Percentiles rank a stretch among this genome's conserved stretches.
Evolutionary conservation across 2,888 invertebrate species (phyloP).

Genomic region (Nemurella pictetii): DNA sequence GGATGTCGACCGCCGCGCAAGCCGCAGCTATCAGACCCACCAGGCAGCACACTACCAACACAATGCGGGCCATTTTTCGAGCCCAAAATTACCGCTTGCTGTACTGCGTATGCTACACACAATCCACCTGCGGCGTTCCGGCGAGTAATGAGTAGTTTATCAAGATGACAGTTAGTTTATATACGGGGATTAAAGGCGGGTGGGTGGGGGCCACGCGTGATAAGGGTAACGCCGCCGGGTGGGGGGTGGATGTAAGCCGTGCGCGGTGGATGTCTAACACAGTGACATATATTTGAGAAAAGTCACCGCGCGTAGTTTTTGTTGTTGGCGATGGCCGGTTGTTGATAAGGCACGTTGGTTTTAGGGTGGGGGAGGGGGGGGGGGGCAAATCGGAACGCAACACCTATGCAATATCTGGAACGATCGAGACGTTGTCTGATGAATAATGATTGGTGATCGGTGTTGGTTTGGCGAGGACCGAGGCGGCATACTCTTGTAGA

Average conservation of each 20-base stretch:
- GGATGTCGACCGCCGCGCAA: background rate
- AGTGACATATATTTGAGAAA: constrained; percentile 22
- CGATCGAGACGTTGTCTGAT: background rate
- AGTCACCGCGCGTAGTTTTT: background rate
- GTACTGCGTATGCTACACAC: background rate
- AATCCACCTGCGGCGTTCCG: background rate
- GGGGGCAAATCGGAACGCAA: background rate
- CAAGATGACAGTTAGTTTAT: constrained; percentile 33
- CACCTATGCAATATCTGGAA: background rate
- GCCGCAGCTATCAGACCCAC: background rate
- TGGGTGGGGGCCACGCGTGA: constrained; percentile 14
- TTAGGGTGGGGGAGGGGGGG: background rate
- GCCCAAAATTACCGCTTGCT: background rate
- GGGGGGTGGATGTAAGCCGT: background rate
- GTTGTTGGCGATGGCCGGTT: background rate
- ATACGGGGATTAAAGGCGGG: constrained; percentile 15
- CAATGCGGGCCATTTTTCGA: constrained; percentile 18
- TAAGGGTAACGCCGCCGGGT: background rate
- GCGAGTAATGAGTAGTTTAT: constrained; percentile 34
- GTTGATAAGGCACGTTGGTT: background rate
- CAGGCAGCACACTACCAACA: background rate
- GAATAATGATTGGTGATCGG: background rate
- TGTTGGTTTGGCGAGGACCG: background rate
- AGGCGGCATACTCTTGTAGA: background rate
- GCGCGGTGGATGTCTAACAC: too few species aligned